Base-by-base conservation (phyloP, 2,888 invertebrate genomes). In the Chloroclysta siterata region DNA sequence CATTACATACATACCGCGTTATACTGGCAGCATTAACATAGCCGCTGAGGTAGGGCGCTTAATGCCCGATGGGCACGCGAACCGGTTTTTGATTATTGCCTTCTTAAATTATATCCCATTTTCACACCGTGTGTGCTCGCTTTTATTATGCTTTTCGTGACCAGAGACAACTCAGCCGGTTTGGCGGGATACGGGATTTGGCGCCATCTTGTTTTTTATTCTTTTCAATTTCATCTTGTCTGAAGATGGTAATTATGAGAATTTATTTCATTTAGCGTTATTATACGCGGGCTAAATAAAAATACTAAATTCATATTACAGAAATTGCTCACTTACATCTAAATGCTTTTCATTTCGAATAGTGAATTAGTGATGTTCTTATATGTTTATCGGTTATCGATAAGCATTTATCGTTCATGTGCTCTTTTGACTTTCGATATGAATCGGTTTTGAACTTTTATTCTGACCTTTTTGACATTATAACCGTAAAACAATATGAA, bases 71-170 rank as follows among this genome's bases (percentile, higher is more conserved):
- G 87, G 90, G 87, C 93, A 93, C 93, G 93, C 93, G 82, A 93
- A 84, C 89, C 79, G 81, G 84, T 89, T 92, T 87, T 88, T 91
- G 89, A 90, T 92, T 91, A 90, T 92, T 90, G 85, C 88, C 86
- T 60, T 53, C 90, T 88, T 88, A 91, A 92, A 91, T 92, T 90
- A 90, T 91, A 90, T 89, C 88, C 90, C 84, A 90, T 91, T 93
- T 91, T 93, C 91, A 91, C 93, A 90, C 93, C 85, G 87, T 86
- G 85, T 85, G 82, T 84, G 82, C 80, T 75, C 76, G 76, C 78
- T 81, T 82, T 78, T 78, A 79, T 79, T 78, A 79, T 81, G 80
- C 80, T 80, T 80, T 85, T 88, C 89, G 89, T 89, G 88, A 87
- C 85, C 82, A 82, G 77, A 85, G 88, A 89, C 86, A 85, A 85